Evolutionary conservation across 1,140 invertebrate species (phyloP).

Genomic region (Lysiphlebus fabarum): DNA sequence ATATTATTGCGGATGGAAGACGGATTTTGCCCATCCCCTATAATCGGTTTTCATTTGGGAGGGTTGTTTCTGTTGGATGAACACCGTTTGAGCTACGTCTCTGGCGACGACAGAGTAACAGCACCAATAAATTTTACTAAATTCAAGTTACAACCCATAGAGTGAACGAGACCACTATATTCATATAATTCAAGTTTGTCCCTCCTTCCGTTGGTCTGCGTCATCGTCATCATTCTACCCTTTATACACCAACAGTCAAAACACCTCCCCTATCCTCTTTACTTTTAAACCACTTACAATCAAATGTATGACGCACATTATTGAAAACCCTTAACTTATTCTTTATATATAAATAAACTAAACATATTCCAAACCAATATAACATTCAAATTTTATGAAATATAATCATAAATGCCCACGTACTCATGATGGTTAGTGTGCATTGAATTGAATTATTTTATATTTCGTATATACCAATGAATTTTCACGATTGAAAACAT

Average conservation of each 20-base stretch:
- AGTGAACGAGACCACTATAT: slow-evolving; percentile 29
- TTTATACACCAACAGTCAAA: not conserved
- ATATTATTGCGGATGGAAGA: too few species aligned
- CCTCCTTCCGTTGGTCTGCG: slow-evolving; percentile 17
- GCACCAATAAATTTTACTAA: slow-evolving; percentile 41
- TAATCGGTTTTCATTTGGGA: slow-evolving; percentile 27
- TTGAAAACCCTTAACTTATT: too few species aligned
- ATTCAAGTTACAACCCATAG: slow-evolving; percentile 40
- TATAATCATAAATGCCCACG: too few species aligned
- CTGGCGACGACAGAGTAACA: slow-evolving; percentile 40
- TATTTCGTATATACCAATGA: too few species aligned
- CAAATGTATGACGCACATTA: not conserved
- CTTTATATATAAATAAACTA: too few species aligned
- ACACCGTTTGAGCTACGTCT: slow-evolving; percentile 29
- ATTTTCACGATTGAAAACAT: too few species aligned
- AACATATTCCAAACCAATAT: too few species aligned
- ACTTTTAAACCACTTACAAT: not conserved
- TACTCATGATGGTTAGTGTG: too few species aligned
- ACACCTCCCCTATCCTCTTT: not conserved
- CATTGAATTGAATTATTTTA: too few species aligned
- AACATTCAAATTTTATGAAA: too few species aligned
- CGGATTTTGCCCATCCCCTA: slow-evolving; percentile 11
- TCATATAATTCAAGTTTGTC: slow-evolving; percentile 36
- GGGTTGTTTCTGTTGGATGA: slow-evolving; percentile 35
- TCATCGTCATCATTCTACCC: slow-evolving; percentile 14